phyloP scores from a whole-genome alignment of 1,140 invertebrate genomes.

The Drosophila busckii region DNA sequence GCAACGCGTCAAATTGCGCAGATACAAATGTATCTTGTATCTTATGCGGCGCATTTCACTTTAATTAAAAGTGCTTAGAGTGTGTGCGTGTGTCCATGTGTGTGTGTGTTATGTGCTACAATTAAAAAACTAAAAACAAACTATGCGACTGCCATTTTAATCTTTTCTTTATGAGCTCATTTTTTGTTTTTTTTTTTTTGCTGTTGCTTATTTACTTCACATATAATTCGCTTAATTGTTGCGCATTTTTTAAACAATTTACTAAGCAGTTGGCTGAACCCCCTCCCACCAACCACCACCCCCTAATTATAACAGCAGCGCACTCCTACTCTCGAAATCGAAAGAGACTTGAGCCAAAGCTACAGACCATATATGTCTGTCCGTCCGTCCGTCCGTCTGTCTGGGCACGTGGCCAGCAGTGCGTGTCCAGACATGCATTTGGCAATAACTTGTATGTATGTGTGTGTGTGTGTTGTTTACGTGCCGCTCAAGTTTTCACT shows the following conservation, averaged over 20 bases:
- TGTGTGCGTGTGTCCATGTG: too few relatives aligned
- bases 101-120: too few relatives aligned
- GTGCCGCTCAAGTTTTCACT: constrained; percentile 29
- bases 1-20: too few relatives aligned
- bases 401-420: constrained; percentile 25
- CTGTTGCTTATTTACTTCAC: background rate
- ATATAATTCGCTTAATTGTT: constrained; percentile 21
- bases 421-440: constrained; percentile 32
- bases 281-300: too few relatives aligned
- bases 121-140: too few relatives aligned
- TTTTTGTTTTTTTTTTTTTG: background rate
- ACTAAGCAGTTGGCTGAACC: constrained; percentile 1
- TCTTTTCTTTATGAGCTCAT: too few relatives aligned
- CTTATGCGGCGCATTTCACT: too few relatives aligned
- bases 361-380: constrained; percentile 68
- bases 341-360: constrained; percentile 11
- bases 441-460: constrained; percentile 34
- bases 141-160: too few relatives aligned
- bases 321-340: too few relatives aligned
- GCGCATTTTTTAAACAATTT: constrained; percentile 19
- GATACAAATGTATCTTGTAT: too few relatives aligned
- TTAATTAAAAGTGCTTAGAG: too few relatives aligned
- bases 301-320: too few relatives aligned
- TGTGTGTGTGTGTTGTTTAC: constrained; percentile 30
- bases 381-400: constrained; percentile 78